These are phyloP conservation scores for Lasius fuliginosus DNA, from an alignment of 2,888 invertebrate species.

Conservation along the genomic window DNA sequence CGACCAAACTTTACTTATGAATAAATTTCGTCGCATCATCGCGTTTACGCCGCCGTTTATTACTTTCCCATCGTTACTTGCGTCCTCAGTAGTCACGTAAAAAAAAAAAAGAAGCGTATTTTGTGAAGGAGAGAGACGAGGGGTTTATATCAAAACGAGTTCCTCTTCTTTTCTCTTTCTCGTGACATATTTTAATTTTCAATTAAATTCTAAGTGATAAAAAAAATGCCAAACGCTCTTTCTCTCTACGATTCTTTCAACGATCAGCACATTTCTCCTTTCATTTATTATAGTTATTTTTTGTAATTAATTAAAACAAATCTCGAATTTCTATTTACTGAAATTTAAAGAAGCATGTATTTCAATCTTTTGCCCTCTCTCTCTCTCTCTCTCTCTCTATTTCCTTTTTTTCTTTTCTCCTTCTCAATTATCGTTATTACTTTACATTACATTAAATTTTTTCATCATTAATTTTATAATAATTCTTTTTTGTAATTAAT, in stretches of 20 bases:
- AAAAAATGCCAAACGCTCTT: background rate
- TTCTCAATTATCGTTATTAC: background rate
- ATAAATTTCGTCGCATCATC: slow-evolving; percentile 79
- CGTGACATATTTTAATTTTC: background rate
- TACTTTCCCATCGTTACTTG: slow-evolving; percentile 53
- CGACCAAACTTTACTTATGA: slow-evolving; percentile 78
- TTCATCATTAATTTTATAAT: slow-evolving; percentile 1
- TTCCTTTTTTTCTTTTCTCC: background rate
- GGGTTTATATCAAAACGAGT: background rate
- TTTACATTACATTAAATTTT: background rate
- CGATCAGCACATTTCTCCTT: background rate
- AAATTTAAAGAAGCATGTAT: background rate
- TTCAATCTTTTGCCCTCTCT: background rate
- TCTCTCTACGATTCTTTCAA: background rate
- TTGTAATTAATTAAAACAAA: slow-evolving; percentile 17
- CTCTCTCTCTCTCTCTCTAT: no score
- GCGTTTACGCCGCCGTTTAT: slow-evolving; percentile 58
- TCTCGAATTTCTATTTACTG: background rate
- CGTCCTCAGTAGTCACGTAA: slow-evolving; percentile 28
- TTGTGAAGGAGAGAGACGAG: background rate
- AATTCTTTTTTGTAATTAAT: background rate
- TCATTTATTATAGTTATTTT: background rate
- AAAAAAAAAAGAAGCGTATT: background rate
- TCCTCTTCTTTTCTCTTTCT: background rate
- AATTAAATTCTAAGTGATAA: slow-evolving; percentile 18